Evolutionary conservation across 2,113 vertebrate species (phyloP).

Genomic region (Lepidothrix coronata): DNA sequence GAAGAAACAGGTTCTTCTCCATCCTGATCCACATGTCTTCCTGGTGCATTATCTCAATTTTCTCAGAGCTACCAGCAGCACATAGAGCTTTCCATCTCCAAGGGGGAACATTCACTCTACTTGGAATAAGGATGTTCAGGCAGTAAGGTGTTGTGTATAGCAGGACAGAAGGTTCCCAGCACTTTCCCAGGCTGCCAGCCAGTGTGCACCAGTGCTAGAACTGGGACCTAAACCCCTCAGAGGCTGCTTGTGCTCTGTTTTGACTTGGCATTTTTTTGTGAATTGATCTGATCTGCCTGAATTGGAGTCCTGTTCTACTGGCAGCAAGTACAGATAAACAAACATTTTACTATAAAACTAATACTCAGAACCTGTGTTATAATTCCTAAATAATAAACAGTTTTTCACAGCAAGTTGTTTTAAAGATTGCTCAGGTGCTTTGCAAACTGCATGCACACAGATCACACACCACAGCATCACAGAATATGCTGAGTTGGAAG

Average conservation of each 20-base stretch:
- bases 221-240: neutral
- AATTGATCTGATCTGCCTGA: neutral
- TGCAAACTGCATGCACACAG: neutral
- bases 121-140: neutral
- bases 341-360: neutral
- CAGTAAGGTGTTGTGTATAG: neutral
- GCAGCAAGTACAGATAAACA: neutral
- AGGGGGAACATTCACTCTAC: neutral
- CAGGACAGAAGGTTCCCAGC: neutral
- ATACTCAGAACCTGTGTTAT: neutral
- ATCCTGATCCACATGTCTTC: neutral
- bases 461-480: neutral
- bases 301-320: neutral
- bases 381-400: neutral
- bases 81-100: neutral
- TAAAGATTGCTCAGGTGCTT: neutral
- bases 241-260: neutral
- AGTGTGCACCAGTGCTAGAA: neutral
- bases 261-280: neutral
- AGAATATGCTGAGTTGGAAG: neutral
- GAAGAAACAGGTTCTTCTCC: neutral
- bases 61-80: neutral
- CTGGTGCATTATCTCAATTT: neutral
- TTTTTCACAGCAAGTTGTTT: neutral
- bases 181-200: neutral